Base-by-base conservation (phyloP, 1,140 invertebrate species). In the Formica selysi region DNA sequence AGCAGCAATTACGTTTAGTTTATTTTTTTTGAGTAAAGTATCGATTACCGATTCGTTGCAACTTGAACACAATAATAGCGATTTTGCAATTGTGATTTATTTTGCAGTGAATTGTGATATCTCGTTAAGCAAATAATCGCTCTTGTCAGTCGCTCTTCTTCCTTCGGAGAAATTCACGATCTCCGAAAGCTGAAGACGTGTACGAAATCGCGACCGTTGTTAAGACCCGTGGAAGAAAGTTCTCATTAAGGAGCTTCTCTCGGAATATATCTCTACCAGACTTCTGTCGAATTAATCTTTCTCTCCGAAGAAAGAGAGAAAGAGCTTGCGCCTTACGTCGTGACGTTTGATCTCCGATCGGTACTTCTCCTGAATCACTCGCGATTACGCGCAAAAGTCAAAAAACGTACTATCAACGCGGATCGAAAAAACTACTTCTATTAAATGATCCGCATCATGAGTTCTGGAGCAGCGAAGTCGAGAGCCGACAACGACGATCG, bases 321-420 rank as follows among this genome's bases (percentile, higher is more conserved):
- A 51, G 13, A 51, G 5, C 51, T 73, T 38, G 79, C 32, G 68
- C 38, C 22, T 73, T n/a, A n/a, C 32, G 51, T 61, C 64, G n/a
- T 44, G 79, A 73, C 67, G 54, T 73, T 81, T 81, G 79, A 73
- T 81, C 67, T 48, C 57, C 54, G 86, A 85, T 88, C 78, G 62
- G 38, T 26, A 26, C 51, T 73, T 3, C 26, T 44, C 13, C 29
- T 41, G 59, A 85, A 85, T 85, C 57, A 65, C 22, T 62, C 38
- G 32, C 44, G 73, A 76, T 85, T 73, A 44, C 44, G 26, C 11
- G 67, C 67, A 26, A 29, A 19, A 68, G n/a, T 70, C 13, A 19
- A 74, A 67, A 32, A 32, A 13, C 32, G 48, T 44, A 67, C 32
- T 48, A 41, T 22, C 44, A 48, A 16, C 38, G 48, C 32, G 36